Evolutionary conservation across 2,888 invertebrate species (phyloP).

Genomic region (Aphrophora alni): DNA sequence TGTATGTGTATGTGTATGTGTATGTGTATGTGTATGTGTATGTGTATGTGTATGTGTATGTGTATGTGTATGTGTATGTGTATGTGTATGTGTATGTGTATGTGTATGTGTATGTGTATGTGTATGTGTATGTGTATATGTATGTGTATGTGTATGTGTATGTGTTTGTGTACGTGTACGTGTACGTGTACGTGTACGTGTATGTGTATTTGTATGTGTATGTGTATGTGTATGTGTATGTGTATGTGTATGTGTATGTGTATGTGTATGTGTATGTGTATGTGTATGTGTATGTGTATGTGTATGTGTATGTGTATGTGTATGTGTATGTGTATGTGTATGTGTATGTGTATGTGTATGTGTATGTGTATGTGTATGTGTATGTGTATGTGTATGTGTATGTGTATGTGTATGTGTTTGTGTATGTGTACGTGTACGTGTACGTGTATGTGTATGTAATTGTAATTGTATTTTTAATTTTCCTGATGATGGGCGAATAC

Average conservation of each 20-base stretch:
- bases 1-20: too few relatives aligned
- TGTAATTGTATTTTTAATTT: too few relatives aligned
- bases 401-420: too few relatives aligned
- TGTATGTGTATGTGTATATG: neutral
- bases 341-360: slow-evolving; percentile 3
- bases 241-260: neutral
- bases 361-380: slow-evolving; percentile 3
- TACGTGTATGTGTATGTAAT: neutral
- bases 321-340: neutral
- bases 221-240: neutral
- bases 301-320: neutral
- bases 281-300: neutral
- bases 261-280: neutral
- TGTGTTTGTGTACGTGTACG: too few relatives aligned
- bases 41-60: neutral
- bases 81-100: neutral
- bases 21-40: too few relatives aligned
- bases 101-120: neutral
- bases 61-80: neutral
- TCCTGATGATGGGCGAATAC: too few relatives aligned
- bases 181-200: neutral
- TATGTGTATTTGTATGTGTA: too few relatives aligned
- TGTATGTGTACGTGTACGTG: too few relatives aligned
- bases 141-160: too few relatives aligned
- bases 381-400: neutral